A percentile compares a stretch with the other conserved stretches of the same genome.
phyloP scores from a whole-genome alignment of 2,113 vertebrate genomes.

The Stegostoma tigrinum region DNA sequence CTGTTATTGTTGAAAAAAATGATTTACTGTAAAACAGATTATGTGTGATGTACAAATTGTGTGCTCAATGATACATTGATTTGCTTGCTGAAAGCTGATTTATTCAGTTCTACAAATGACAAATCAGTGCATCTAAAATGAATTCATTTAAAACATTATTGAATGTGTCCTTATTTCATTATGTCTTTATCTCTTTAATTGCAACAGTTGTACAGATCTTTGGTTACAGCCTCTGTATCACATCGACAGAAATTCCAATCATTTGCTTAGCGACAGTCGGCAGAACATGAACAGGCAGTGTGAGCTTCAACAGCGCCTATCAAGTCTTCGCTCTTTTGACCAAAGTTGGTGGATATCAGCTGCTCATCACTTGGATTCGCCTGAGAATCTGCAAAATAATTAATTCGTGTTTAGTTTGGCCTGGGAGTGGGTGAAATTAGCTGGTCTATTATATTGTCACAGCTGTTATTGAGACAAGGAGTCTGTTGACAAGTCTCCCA shows the following conservation, averaged over 20 bases:
- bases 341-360: not conserved
- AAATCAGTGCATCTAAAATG: not conserved
- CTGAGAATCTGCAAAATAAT: conserved; percentile 22
- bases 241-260: not conserved
- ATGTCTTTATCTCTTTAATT: not conserved
- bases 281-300: not conserved
- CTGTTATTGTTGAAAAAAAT: not conserved
- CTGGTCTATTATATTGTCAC: not conserved
- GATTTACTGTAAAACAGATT: not conserved
- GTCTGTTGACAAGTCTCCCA: not conserved
- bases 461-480: not conserved
- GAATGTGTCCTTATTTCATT: too few relatives aligned
- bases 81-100: conserved; percentile 11
- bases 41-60: not conserved
- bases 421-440: too few relatives aligned
- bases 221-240: not conserved
- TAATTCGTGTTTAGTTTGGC: not conserved
- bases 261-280: not conserved
- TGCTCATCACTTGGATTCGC: not conserved
- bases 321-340: conserved; percentile 10
- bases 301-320: not conserved
- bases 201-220: not conserved
- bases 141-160: not conserved
- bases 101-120: not conserved
- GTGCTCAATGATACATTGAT: not conserved